These are phyloP conservation scores for Ferrisia virgata DNA, from an alignment of 2,888 invertebrate species.

Conservation along the genomic window DNA sequence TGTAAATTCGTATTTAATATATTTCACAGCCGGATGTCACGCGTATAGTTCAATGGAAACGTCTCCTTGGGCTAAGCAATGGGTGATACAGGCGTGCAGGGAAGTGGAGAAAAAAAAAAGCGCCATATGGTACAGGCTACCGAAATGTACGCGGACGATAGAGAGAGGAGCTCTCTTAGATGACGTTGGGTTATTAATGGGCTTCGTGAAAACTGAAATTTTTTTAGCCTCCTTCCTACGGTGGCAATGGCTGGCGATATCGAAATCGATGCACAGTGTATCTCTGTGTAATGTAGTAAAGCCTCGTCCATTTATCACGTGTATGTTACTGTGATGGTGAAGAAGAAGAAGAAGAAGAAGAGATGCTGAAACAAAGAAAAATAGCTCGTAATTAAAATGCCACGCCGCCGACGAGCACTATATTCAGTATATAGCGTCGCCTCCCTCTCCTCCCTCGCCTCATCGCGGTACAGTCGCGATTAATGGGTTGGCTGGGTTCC, in stretches of 20 bases:
- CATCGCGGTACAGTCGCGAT: not conserved
- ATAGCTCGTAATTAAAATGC: not conserved
- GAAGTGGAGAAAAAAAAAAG: not conserved
- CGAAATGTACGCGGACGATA: not conserved
- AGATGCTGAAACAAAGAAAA: conserved; percentile 3
- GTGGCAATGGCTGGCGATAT: not conserved
- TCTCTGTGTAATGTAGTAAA: not conserved
- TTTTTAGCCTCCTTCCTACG: not conserved
- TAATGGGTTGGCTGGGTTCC: not conserved
- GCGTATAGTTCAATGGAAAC: conserved; percentile 10
- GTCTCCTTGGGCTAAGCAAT: not conserved
- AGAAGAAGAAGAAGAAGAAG: not conserved
- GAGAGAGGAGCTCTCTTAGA: not conserved
- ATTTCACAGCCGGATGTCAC: conserved; percentile 31
- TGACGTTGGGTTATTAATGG: conserved; percentile 14
- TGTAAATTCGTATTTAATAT: conserved; percentile 28
- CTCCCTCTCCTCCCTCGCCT: too few species aligned
- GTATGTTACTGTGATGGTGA: too few species aligned
- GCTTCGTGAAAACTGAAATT: conserved; percentile 24
- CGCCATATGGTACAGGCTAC: conserved; percentile 18
- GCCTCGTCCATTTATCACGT: not conserved
- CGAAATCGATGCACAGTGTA: not conserved
- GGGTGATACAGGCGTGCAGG: not conserved
- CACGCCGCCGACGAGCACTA: not conserved
- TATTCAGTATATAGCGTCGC: too few species aligned